phyloP scores from a whole-genome alignment of 2,888 invertebrate genomes.

The Tineola bisselliella region DNA sequence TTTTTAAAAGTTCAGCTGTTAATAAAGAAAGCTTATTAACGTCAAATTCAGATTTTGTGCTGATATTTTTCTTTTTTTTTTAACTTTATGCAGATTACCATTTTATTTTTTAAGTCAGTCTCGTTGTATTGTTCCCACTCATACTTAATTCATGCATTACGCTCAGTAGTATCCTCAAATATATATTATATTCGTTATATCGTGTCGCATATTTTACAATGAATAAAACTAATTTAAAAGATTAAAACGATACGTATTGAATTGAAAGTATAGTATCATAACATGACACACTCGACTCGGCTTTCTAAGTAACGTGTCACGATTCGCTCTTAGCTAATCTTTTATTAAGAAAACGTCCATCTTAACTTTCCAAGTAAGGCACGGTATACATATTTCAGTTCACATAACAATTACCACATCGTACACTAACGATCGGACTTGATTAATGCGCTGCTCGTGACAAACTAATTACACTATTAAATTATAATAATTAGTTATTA shows the following conservation, averaged over 20 bases:
- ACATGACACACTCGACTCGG: constrained; percentile 9
- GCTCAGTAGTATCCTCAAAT: too few relatives aligned
- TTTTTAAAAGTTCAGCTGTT: too few relatives aligned
- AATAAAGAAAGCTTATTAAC: too few relatives aligned
- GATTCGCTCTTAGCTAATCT: constrained; percentile 13
- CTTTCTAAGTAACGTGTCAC: constrained; percentile 12
- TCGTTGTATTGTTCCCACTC: too few relatives aligned
- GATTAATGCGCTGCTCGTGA: not conserved
- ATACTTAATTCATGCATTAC: too few relatives aligned
- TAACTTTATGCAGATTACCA: too few relatives aligned
- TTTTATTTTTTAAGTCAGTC: too few relatives aligned
- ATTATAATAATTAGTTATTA: not conserved
- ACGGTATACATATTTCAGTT: not conserved
- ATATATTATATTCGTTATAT: too few relatives aligned
- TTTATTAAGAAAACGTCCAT: constrained; percentile 11
- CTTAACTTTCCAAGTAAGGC: constrained; percentile 3
- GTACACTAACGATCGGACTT: not conserved
- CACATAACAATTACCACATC: constrained; percentile 1
- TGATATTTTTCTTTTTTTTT: too few relatives aligned
- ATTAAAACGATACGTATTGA: not conserved
- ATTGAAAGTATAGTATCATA: constrained; percentile 10
- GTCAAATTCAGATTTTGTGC: too few relatives aligned
- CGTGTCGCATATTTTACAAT: not conserved
- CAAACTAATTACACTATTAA: not conserved
- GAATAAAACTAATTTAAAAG: not conserved